phyloP scores from a whole-genome alignment of 2,113 vertebrate species.

The Coracopsis vasa region DNA sequence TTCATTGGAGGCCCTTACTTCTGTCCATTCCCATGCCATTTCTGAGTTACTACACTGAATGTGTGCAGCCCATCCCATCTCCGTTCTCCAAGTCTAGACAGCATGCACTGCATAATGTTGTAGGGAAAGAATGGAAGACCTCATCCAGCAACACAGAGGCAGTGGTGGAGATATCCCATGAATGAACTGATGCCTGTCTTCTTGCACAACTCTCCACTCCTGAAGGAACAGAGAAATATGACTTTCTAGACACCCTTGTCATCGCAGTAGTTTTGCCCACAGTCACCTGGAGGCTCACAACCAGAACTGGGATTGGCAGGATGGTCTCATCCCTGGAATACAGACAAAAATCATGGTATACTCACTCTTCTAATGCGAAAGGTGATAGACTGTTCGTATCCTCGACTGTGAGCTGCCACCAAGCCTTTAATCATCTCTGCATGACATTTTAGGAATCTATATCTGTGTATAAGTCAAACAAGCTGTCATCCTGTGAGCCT shows the following conservation, averaged over 20 bases:
- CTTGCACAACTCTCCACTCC: neutral
- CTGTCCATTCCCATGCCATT: neutral
- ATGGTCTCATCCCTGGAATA: neutral
- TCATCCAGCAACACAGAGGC: neutral
- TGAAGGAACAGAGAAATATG: neutral
- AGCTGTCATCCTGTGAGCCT: neutral
- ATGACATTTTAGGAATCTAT: neutral
- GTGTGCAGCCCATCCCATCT: neutral
- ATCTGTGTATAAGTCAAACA: neutral
- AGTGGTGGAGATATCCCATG: neutral
- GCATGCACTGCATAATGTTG: neutral
- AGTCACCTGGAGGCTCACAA: neutral
- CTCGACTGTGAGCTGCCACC: neutral
- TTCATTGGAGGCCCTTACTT: neutral
- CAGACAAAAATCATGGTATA: neutral
- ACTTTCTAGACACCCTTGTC: neutral
- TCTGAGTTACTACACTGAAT: neutral
- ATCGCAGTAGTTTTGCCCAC: neutral
- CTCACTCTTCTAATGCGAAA: neutral
- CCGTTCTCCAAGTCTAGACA: neutral
- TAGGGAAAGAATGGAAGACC: neutral
- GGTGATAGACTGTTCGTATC: neutral
- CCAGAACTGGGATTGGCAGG: neutral
- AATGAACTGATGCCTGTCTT: neutral
- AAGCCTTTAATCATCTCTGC: neutral